phyloP scores from a whole-genome alignment of 2,888 invertebrate genomes.

The Drosophila paucipuncta region DNA sequence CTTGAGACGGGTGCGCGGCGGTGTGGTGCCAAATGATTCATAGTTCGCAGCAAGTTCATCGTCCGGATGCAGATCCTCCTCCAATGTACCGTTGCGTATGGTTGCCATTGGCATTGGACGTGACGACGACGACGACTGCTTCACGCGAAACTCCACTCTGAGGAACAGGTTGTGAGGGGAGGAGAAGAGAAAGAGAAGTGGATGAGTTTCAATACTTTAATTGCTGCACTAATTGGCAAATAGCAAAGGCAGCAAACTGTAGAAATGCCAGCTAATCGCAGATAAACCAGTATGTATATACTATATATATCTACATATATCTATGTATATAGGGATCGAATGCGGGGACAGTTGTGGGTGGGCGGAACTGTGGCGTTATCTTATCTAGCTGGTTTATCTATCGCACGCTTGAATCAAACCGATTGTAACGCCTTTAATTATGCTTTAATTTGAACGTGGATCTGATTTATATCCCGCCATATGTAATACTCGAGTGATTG shows the following conservation, averaged over 20 bases:
- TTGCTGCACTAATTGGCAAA: constrained; percentile 46
- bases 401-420: constrained; percentile 50
- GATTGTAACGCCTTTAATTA: constrained; percentile 78
- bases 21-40: constrained; percentile 91
- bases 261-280: constrained; percentile 33
- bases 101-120: constrained; percentile 63
- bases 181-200: background rate
- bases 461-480: constrained; percentile 70
- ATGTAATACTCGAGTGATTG: constrained; percentile 33
- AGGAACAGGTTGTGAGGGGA: background rate
- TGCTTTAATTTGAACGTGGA: constrained; percentile 66
- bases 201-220: constrained; percentile 31
- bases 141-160: constrained; percentile 83
- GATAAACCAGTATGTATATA: constrained; percentile 42
- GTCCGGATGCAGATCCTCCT: constrained; percentile 82
- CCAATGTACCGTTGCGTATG: constrained; percentile 59
- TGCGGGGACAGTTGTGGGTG: constrained; percentile 10
- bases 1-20: constrained; percentile 91
- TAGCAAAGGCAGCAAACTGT: background rate
- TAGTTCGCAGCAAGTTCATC: constrained; percentile 86
- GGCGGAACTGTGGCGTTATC: constrained; percentile 54
- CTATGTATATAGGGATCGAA: background rate
- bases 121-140: constrained; percentile 75
- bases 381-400: constrained; percentile 47
- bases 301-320: constrained; percentile 5